A percentile compares a stretch with the other conserved stretches of the same genome.
Evolutionary conservation across 2,888 invertebrate genomes (phyloP).

Genomic region (Spodoptera exigua): DNA sequence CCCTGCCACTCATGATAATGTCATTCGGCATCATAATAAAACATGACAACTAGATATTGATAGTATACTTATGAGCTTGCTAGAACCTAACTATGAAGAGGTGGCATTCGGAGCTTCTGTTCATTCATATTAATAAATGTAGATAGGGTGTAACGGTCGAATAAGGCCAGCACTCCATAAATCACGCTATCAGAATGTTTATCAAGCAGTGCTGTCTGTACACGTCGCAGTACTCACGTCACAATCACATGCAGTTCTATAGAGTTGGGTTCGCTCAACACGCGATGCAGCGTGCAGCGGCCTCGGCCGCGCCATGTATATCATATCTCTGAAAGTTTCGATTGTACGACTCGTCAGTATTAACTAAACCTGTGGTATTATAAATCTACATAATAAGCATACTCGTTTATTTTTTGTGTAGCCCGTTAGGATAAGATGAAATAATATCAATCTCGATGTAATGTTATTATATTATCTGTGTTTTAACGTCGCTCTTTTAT

Average conservation of each 20-base stretch:
- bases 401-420: slow-evolving; percentile 74
- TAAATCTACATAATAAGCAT: slow-evolving; percentile 75
- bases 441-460: slow-evolving; percentile 65
- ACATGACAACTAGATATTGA: slow-evolving; percentile 66
- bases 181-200: slow-evolving; percentile 52
- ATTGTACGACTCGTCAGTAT: slow-evolving; percentile 84
- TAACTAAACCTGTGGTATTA: slow-evolving; percentile 82
- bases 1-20: slow-evolving; percentile 46
- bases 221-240: slow-evolving; percentile 30
- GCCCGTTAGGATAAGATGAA: slow-evolving; percentile 78
- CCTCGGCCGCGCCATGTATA: slow-evolving; percentile 67
- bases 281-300: slow-evolving; percentile 26
- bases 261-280: slow-evolving; percentile 32
- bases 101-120: slow-evolving; percentile 56
- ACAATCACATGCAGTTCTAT: slow-evolving; percentile 16
- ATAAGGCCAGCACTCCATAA: slow-evolving; percentile 39
- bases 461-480: slow-evolving; percentile 58
- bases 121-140: slow-evolving; percentile 58
- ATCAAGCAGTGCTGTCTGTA: slow-evolving; percentile 31
- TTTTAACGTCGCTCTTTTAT: slow-evolving; percentile 65
- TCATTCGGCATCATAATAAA: slow-evolving; percentile 62
- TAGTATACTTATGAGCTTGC: slow-evolving; percentile 76
- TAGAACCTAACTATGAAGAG: slow-evolving; percentile 66
- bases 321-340: slow-evolving; percentile 83
- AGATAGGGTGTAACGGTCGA: slow-evolving; percentile 50